Evolutionary conservation across 2,888 invertebrate genomes (phyloP).

Genomic region (Oxytorus armatus): DNA sequence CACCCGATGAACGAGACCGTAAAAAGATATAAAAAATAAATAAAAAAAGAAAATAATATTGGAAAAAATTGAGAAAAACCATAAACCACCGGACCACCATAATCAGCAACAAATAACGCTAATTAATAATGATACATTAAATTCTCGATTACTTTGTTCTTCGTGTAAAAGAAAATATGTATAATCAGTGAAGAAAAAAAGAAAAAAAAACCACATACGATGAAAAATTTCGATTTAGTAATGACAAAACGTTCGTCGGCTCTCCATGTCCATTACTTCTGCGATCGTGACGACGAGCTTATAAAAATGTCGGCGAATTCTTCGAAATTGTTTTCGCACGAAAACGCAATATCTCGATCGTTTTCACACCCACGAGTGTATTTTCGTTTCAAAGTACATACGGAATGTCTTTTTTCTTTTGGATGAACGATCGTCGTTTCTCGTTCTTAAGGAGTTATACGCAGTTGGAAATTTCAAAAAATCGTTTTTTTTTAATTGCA

Average conservation of each 20-base stretch:
- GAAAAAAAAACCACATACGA: neutral
- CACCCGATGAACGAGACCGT: constrained; percentile 23
- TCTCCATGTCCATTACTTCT: constrained; percentile 17
- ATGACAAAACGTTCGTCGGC: constrained; percentile 28
- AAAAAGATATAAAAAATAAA: constrained; percentile 33
- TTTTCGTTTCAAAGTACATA: constrained; percentile 43
- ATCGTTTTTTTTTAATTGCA: too few relatives aligned
- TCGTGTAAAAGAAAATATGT: neutral
- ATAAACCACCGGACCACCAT: neutral
- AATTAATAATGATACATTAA: constrained; percentile 15
- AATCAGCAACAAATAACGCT: neutral
- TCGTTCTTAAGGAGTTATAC: too few relatives aligned
- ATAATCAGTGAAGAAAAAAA: neutral
- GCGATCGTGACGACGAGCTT: constrained; percentile 29
- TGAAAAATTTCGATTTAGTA: neutral
- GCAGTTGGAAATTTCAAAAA: too few relatives aligned
- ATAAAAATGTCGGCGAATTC: constrained; percentile 53
- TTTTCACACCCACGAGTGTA: constrained; percentile 48
- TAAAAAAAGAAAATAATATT: neutral
- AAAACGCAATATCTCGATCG: constrained; percentile 40
- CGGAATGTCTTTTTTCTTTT: constrained; percentile 32
- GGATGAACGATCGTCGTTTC: too few relatives aligned
- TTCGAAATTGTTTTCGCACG: constrained; percentile 44
- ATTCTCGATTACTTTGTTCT: too few relatives aligned
- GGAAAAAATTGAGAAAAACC: neutral